phyloP scores from a whole-genome alignment of 2,888 invertebrate genomes.

The Syrphus vitripennis region DNA sequence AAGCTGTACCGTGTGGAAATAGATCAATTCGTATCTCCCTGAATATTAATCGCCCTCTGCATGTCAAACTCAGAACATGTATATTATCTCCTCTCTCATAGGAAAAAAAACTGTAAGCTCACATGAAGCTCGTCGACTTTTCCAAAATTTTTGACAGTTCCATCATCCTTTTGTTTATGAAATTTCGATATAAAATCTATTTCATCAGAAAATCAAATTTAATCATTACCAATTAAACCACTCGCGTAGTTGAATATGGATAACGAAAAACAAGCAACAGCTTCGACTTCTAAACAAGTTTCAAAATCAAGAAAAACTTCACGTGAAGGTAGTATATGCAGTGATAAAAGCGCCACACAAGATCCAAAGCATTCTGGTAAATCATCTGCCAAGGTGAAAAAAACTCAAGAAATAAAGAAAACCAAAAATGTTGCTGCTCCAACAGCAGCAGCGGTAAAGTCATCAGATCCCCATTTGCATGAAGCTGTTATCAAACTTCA shows the following conservation, averaged over 20 bases:
- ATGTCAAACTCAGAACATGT: background rate
- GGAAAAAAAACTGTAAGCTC: background rate
- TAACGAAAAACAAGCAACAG: background rate
- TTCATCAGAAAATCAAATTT: slow-evolving; percentile 13
- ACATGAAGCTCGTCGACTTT: too few relatives aligned
- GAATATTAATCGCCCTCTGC: background rate
- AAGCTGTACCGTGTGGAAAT: too few relatives aligned
- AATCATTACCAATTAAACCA: background rate
- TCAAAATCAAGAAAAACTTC: background rate
- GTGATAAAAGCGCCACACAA: background rate
- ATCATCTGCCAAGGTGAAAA: background rate
- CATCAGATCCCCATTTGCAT: background rate
- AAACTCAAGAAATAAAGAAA: background rate
- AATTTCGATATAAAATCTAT: background rate
- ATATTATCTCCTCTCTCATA: background rate
- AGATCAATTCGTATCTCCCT: background rate
- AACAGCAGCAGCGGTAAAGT: background rate
- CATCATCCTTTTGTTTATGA: slow-evolving; percentile 2
- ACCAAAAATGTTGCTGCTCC: too few relatives aligned
- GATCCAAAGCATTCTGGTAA: background rate
- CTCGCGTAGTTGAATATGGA: slow-evolving; percentile 3
- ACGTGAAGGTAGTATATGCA: background rate
- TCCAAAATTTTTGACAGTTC: background rate
- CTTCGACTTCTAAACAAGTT: background rate
- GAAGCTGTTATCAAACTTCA: background rate